Conservation (phyloP, 2,797 vertebrate genomes). For the Cossypha heuglini region DNA sequence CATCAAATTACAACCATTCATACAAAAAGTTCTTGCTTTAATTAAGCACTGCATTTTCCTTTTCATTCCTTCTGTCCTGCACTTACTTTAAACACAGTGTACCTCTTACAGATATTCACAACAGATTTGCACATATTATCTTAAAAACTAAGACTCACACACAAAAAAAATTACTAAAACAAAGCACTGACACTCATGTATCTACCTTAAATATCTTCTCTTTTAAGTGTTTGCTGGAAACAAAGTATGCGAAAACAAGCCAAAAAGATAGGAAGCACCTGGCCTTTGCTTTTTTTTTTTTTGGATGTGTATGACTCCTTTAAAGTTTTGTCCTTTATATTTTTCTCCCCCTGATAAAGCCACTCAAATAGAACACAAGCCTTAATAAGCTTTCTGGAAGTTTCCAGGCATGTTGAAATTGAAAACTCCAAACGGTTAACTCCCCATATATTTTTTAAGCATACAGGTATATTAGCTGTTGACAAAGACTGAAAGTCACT, state of each 20-base stretch:
- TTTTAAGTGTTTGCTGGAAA: neutral
- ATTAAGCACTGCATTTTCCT: neutral
- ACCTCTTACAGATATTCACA: neutral
- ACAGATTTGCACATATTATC: neutral
- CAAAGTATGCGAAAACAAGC: neutral
- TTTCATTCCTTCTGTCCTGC: neutral
- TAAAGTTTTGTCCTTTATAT: neutral
- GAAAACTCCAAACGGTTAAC: neutral
- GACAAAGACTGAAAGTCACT: neutral
- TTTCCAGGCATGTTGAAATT: neutral
- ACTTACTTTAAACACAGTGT: neutral
- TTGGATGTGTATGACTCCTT: neutral
- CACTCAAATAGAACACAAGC: neutral
- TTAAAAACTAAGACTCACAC: neutral
- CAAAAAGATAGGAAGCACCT: neutral
- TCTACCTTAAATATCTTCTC: neutral
- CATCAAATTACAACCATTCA: neutral
- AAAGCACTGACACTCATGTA: neutral
- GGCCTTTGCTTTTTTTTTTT: neutral
- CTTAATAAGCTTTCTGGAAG: neutral
- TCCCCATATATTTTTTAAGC: neutral
- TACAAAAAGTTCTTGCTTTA: neutral
- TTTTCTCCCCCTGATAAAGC: neutral
- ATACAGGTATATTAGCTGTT: neutral
- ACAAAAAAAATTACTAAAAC: neutral